Conservation (phyloP, 2,113 vertebrate species). For the Phylloscopus whistleri region DNA sequence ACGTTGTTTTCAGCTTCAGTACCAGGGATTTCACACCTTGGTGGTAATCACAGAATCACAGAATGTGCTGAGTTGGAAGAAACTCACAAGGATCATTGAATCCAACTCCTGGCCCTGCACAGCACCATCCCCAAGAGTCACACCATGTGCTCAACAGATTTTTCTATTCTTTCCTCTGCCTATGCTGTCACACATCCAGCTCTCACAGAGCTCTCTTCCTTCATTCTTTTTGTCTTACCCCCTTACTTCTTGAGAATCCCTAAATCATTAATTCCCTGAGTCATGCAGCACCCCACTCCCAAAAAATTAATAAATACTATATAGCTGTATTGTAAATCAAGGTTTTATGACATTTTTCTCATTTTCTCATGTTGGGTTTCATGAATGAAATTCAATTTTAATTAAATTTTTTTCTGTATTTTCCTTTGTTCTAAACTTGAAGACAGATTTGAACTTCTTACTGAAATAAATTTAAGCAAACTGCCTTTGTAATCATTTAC, state of each 20-base stretch:
- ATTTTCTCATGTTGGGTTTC: neutral
- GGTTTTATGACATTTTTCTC: neutral
- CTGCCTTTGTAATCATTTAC: neutral
- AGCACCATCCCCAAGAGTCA: neutral
- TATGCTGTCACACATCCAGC: neutral
- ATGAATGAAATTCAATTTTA: neutral
- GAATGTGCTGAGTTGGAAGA: neutral
- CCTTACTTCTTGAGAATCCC: neutral
- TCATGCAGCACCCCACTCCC: fast-evolving
- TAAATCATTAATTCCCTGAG: neutral
- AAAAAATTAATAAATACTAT: neutral
- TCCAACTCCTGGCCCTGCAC: neutral
- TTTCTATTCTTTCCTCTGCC: neutral
- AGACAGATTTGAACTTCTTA: neutral
- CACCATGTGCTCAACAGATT: neutral
- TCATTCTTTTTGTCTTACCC: neutral
- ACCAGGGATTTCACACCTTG: neutral
- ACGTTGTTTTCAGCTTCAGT: neutral
- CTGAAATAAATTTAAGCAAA: neutral
- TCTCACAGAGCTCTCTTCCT: neutral
- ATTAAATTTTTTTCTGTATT: neutral
- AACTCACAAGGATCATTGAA: neutral
- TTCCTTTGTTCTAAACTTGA: neutral
- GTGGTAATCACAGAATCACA: neutral
- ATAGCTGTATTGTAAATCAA: neutral